Conservation (phyloP, 2,888 invertebrate species). For the Caenorhabditis sulstoni region DNA sequence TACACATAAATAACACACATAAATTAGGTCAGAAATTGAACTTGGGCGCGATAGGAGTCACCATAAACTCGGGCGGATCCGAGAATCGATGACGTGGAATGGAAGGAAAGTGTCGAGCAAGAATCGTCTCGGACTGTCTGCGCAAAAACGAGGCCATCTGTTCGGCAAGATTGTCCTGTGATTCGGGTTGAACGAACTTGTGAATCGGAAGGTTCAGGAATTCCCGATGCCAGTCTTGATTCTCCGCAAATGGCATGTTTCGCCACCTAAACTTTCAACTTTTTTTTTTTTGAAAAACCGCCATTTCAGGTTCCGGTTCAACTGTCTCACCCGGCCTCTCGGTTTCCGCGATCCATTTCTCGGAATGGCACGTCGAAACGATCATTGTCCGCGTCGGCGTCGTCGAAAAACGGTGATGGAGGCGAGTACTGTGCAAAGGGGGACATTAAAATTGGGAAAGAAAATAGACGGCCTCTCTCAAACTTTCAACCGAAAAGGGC, state of each 20-base stretch:
- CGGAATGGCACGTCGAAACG: conserved; percentile 44
- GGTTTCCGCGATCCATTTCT: conserved; percentile 48
- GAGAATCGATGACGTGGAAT: conserved; percentile 39
- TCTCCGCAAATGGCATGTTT: conserved; percentile 48
- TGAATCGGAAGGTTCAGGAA: conserved; percentile 51
- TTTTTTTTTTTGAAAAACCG: background rate
- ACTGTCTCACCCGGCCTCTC: conserved; percentile 42
- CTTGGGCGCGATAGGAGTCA: conserved; percentile 33
- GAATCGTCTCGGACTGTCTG: conserved; percentile 58
- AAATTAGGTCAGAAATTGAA: conserved; percentile 30
- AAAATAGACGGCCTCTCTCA: too few species aligned
- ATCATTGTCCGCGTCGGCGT: conserved; percentile 32
- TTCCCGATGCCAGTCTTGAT: conserved; percentile 52
- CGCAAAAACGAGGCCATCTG: conserved; percentile 62
- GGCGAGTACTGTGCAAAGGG: conserved; percentile 34
- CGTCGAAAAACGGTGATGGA: conserved; percentile 23
- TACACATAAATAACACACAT: conserved; percentile 20
- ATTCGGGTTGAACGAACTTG: conserved; percentile 46
- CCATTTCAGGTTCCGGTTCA: background rate
- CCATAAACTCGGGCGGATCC: conserved; percentile 52
- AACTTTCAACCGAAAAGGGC: too few species aligned
- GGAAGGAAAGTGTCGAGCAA: conserved; percentile 56
- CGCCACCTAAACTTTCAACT: conserved; percentile 52
- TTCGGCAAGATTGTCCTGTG: conserved; percentile 59
- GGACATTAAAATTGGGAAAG: too few species aligned